phyloP scores from a whole-genome alignment of 2,888 invertebrate genomes.

The Drepanosiphum platanoidis region DNA sequence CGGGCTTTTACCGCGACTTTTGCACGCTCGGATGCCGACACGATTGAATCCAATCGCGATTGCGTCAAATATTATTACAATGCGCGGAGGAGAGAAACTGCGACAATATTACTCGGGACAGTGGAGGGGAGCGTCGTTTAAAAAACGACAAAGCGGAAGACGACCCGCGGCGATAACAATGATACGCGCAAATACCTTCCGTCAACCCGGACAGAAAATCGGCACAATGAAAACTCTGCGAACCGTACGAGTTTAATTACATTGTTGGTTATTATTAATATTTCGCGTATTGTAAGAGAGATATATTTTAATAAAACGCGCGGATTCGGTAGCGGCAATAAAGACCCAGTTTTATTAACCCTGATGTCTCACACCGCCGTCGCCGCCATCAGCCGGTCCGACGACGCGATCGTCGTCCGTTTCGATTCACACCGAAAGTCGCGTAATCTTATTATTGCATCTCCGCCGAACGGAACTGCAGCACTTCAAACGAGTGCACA shows the following conservation, averaged over 20 bases:
- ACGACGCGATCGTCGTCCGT: background rate
- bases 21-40: background rate
- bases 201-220: conserved; percentile 53
- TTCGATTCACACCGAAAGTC: conserved; percentile 42
- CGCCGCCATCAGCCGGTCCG: background rate
- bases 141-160: conserved; percentile 31
- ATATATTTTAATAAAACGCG: conserved; percentile 11
- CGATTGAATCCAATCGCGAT: background rate
- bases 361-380: background rate
- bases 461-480: background rate
- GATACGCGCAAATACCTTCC: conserved; percentile 35
- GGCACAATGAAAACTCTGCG: conserved; percentile 51
- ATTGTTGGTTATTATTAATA: conserved; percentile 51
- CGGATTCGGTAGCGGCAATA: background rate
- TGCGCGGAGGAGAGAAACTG: background rate
- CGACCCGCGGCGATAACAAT: background rate
- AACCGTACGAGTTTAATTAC: conserved; percentile 59
- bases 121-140: conserved; percentile 38
- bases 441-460: conserved; percentile 32
- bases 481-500: conserved; percentile 14
- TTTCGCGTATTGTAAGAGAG: background rate
- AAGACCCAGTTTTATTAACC: conserved; percentile 42
- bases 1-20: too few relatives aligned
- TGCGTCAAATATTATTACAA: background rate
- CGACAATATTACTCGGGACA: background rate